phyloP scores from a whole-genome alignment of 2,888 invertebrate genomes.

The Deilephila porcellus region DNA sequence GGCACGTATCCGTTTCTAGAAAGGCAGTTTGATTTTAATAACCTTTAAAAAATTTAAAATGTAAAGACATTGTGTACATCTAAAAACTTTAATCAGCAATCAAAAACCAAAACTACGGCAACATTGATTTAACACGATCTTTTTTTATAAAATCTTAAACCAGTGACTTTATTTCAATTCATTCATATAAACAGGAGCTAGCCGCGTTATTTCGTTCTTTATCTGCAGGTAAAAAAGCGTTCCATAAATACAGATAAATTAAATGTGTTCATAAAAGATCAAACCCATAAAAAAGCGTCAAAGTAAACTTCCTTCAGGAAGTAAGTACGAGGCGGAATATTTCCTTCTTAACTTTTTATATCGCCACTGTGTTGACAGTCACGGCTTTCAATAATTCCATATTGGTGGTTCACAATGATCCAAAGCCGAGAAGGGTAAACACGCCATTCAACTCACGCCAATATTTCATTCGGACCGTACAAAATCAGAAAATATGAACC shows the following conservation, averaged over 20 bases:
- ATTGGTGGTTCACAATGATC: slow-evolving; percentile 70
- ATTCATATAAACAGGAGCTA: slow-evolving; percentile 21
- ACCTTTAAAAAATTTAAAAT: too few species aligned
- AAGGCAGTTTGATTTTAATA: too few species aligned
- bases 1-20: too few species aligned
- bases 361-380: slow-evolving; percentile 73
- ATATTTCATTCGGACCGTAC: slow-evolving; percentile 71
- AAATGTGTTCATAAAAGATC: slow-evolving; percentile 36
- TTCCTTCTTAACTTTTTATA: slow-evolving; percentile 78
- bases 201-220: slow-evolving; percentile 24
- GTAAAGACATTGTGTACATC: too few species aligned
- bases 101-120: neutral
- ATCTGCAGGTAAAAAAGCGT: slow-evolving; percentile 34
- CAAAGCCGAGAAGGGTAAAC: slow-evolving; percentile 77
- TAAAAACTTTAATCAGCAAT: neutral
- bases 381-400: slow-evolving; percentile 68
- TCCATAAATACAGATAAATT: slow-evolving; percentile 48
- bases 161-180: neutral
- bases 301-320: slow-evolving; percentile 73
- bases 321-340: slow-evolving; percentile 59
- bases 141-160: neutral
- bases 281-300: slow-evolving; percentile 53
- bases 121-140: neutral
- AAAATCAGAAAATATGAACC: slow-evolving; percentile 81
- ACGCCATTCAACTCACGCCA: slow-evolving; percentile 69